Conservation (phyloP, 2,113 vertebrate species). For the Upupa epops region DNA sequence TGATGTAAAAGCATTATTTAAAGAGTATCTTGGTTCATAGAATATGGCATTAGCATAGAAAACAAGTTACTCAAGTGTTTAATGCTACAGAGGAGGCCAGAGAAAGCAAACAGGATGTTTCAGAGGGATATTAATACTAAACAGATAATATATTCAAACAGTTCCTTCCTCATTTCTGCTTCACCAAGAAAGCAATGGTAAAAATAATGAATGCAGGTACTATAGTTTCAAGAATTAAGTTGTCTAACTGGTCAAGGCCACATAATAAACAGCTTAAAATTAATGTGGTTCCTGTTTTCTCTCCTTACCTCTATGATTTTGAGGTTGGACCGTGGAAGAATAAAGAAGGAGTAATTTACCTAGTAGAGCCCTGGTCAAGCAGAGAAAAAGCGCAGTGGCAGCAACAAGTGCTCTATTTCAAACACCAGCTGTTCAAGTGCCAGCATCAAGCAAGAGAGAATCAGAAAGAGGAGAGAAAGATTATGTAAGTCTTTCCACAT, state of each 20-base stretch:
- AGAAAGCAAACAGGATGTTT: background rate
- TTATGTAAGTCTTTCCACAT: background rate
- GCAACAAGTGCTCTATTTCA: accelerated
- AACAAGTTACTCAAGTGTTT: background rate
- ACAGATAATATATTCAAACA: background rate
- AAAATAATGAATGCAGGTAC: background rate
- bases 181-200: background rate
- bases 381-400: background rate
- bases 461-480: background rate
- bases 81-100: background rate
- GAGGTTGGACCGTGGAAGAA: background rate
- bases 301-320: background rate
- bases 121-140: background rate
- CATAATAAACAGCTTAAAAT: background rate
- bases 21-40: background rate
- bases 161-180: background rate
- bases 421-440: background rate
- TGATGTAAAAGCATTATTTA: background rate
- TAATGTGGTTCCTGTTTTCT: accelerated
- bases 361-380: background rate
- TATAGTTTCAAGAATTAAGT: background rate
- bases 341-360: background rate
- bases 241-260: background rate
- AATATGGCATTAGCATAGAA: background rate
- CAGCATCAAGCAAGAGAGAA: background rate